Evolutionary conservation across 2,113 vertebrate species (phyloP), one percentile per base, ranked within the genome.

Genomic region (Catagonus wagneri): DNA sequence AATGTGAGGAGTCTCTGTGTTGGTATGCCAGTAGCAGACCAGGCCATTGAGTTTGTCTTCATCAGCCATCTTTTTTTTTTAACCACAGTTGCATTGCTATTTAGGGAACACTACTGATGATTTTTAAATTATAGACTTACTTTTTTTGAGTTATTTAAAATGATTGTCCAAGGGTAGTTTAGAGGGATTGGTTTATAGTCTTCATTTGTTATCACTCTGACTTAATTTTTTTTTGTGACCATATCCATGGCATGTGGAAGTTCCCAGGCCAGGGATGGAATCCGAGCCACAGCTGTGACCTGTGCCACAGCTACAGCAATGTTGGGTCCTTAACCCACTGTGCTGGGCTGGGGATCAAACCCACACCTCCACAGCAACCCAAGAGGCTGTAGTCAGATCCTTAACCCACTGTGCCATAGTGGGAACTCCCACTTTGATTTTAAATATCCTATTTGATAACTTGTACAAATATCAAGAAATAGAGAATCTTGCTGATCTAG

Each of bases 111-210:
- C 20, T 94, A 9, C 17, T 83, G 12, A 25, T 95, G 52, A 4
- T 83, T 91, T 94, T 95, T 92, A 12, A 93, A 71, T 65, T 92
- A 89, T 17, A 94, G 54, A 9, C 56, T 72, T 39, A 80, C 56
- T 81, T 61, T 80, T 61, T 79, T 39, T 92, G 20, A 11, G n/a
- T 79, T 95, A 10, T 87, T 90, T 79, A 20, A 92, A 63, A n/a
- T 56, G 32, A 90, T 4, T 74, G 29, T 83, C n/a, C 36, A 93
- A 44, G 20, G n/a, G 94, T 93, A 89, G 34, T 79, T 74, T 90
- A 69, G 36, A 81, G 54, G 6, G 11, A 90, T 69, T 96, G 14
- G 9, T 93, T 95, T 94, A 93, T 10, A 84, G 0, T 90, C 72
- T 88, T 95, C 93, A 14, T 56, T 83, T 79, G 32, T 84, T 86